Conservation (phyloP, 2,797 vertebrate species). For the Channallabes apus region DNA sequence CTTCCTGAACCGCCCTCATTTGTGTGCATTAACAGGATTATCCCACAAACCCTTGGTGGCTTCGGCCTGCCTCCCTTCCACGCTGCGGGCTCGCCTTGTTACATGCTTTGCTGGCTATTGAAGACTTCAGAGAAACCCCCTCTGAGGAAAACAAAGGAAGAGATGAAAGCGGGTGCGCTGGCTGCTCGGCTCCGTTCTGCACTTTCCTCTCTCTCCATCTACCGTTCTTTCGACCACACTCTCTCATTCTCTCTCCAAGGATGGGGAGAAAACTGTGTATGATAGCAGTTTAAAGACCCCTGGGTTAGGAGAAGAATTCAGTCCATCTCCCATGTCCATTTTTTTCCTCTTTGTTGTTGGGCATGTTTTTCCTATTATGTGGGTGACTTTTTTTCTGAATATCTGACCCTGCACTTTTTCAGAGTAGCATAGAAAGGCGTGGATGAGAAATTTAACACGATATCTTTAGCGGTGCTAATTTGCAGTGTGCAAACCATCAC, state of each 20-base stretch:
- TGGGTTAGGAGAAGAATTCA: conserved; percentile 54
- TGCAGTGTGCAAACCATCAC: conserved; percentile 58
- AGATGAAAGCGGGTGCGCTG: conserved; percentile 59
- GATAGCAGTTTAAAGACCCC: conserved; percentile 61
- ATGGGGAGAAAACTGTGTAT: conserved; percentile 58
- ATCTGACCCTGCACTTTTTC: conserved; percentile 61
- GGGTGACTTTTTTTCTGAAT: conserved; percentile 54
- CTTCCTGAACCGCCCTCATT: conserved; percentile 58
- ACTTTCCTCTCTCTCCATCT: conserved; percentile 55
- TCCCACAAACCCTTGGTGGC: conserved; percentile 55
- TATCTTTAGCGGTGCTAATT: conserved; percentile 67
- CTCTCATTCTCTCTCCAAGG: conserved; percentile 46
- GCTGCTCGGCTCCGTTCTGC: conserved; percentile 51
- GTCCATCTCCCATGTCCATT: conserved; percentile 57
- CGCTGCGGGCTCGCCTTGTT: conserved; percentile 55
- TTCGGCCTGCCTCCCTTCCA: conserved; percentile 51
- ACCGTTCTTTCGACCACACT: conserved; percentile 48
- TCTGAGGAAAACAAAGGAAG: conserved; percentile 58
- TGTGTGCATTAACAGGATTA: conserved; percentile 65
- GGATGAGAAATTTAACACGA: conserved; percentile 56
- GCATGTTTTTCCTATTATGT: conserved; percentile 41
- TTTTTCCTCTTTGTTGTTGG: conserved; percentile 51
- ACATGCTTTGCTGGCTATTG: conserved; percentile 63
- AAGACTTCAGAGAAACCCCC: conserved; percentile 61
- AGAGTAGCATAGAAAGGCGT: conserved; percentile 50